These are phyloP conservation scores for Rhagoletis pomonella DNA, from an alignment of 1,140 invertebrate species.

Conservation along the genomic window DNA sequence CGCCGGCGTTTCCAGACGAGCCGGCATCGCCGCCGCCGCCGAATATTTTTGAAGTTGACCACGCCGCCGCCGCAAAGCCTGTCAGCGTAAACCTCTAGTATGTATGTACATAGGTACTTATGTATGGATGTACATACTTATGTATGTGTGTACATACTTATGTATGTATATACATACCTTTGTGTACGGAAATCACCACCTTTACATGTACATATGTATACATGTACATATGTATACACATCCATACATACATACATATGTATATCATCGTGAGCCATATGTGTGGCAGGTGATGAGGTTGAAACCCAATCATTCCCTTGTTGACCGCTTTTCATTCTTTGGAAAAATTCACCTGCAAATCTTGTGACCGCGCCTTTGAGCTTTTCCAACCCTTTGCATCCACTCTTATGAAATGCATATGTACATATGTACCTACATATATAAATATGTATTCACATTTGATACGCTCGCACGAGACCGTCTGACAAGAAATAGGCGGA, in stretches of 20 bases:
- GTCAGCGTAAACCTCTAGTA: no score
- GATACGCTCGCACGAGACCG: constrained; percentile 29
- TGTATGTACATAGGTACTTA: no score
- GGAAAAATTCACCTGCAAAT: not conserved
- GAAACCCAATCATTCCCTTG: not conserved
- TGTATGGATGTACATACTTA: no score
- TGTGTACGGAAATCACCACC: not conserved
- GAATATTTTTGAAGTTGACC: no score
- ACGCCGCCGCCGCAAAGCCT: no score
- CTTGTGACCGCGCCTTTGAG: not conserved
- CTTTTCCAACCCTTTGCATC: not conserved
- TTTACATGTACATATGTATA: not conserved
- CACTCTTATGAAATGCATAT: not conserved
- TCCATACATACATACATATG: not conserved
- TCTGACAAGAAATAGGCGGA: constrained; percentile 70
- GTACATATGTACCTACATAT: no score
- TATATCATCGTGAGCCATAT: not conserved
- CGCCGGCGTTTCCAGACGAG: no score
- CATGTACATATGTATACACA: not conserved
- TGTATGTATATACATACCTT: no score
- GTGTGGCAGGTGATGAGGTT: not conserved
- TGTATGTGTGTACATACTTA: no score
- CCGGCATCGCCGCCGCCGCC: no score
- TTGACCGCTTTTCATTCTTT: not conserved
- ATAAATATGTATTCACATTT: not conserved